phyloP scores from a whole-genome alignment of 2,113 vertebrate genomes.

The Mystacornis crossleyi region DNA sequence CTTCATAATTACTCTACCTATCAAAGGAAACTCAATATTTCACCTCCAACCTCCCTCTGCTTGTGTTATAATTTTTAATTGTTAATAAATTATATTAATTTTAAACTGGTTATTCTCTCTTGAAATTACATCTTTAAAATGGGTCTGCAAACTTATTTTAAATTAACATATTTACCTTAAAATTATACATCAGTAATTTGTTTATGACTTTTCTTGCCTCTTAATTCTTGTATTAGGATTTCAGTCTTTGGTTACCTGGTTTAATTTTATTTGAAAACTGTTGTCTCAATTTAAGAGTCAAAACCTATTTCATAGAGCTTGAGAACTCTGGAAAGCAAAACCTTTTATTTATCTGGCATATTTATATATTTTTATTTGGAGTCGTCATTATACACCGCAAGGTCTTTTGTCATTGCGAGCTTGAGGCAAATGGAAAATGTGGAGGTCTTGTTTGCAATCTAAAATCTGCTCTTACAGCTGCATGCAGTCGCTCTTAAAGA shows the following conservation, averaged over 20 bases:
- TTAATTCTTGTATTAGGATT: conserved; percentile 5
- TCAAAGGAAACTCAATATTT: conserved; percentile 89
- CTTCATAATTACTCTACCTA: conserved; percentile 90
- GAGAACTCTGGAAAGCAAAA: not conserved
- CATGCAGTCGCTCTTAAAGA: not conserved
- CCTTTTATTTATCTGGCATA: not conserved
- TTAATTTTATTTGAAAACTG: conserved; percentile 20
- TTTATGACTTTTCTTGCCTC: conserved; percentile 26
- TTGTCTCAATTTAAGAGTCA: conserved; percentile 6
- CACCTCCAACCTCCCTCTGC: conserved; percentile 83
- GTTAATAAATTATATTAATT: conserved; percentile 82
- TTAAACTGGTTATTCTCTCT: conserved; percentile 73
- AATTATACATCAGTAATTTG: conserved; percentile 39
- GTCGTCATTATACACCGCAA: not conserved
- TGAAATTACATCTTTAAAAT: conserved; percentile 69
- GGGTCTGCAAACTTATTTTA: conserved; percentile 42
- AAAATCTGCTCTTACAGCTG: not conserved
- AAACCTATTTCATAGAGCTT: not conserved
- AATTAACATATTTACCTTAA: conserved; percentile 61
- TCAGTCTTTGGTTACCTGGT: not conserved
- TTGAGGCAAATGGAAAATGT: not conserved
- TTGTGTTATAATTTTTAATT: conserved; percentile 88
- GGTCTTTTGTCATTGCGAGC: not conserved
- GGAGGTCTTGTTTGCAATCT: not conserved
- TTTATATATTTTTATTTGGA: not conserved